Percentiles rank a stretch among this genome's conserved stretches.
These are phyloP conservation scores for Erithacus rubecula DNA, from an alignment of 2,797 vertebrate genomes.

Conservation along the genomic window DNA sequence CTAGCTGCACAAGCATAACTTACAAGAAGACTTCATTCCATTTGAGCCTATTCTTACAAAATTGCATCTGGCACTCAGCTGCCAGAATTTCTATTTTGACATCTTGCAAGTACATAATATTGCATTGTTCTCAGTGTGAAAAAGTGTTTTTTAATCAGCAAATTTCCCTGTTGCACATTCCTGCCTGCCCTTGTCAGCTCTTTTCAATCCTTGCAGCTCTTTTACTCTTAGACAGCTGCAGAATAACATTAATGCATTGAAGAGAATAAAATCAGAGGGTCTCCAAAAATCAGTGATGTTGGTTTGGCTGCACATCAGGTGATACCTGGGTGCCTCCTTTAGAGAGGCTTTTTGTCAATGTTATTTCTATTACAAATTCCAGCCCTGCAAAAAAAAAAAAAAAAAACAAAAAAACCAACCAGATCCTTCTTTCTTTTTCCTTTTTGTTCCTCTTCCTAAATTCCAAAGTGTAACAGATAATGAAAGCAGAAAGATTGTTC, in stretches of 20 bases:
- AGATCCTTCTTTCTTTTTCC: not conserved
- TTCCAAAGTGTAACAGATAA: not conserved
- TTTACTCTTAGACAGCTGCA: not conserved
- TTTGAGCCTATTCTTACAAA: conserved; percentile 8
- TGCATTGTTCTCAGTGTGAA: not conserved
- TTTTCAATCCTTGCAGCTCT: not conserved
- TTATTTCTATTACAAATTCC: not conserved
- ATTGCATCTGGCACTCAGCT: conserved; percentile 4
- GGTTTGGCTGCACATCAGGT: not conserved
- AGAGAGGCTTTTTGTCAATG: not conserved
- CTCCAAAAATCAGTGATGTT: not conserved
- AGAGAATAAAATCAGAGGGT: not conserved
- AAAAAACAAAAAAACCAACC: no score
- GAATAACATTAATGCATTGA: not conserved
- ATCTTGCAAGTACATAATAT: not conserved
- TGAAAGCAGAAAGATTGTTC: not conserved
- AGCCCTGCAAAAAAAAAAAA: not conserved
- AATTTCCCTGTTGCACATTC: not conserved
- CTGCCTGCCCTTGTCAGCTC: not conserved
- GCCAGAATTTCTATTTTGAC: conserved; percentile 13
- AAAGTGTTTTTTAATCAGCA: conserved; percentile 26
- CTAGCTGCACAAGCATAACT: not conserved
- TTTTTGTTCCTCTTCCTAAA: not conserved
- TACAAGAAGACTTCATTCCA: not conserved
- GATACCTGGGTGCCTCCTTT: not conserved